Evolutionary conservation across 1,140 invertebrate species (phyloP).

Genomic region (Cotesia vestalis): DNA sequence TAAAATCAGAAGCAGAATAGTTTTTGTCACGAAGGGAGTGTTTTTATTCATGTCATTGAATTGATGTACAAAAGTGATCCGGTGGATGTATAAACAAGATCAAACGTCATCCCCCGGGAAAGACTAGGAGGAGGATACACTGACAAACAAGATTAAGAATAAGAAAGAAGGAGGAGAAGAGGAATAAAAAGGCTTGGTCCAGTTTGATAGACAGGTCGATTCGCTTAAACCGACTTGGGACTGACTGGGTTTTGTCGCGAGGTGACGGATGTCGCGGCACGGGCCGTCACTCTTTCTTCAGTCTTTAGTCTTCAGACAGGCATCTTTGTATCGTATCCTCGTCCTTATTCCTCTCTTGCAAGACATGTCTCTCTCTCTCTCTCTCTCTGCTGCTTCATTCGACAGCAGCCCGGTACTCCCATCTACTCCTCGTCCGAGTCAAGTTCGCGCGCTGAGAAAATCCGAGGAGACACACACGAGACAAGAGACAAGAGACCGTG

Average conservation of each 20-base stretch:
- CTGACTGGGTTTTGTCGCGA: slow-evolving; percentile 56
- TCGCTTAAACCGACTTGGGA: slow-evolving; percentile 42
- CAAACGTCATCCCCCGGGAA: slow-evolving; percentile 6
- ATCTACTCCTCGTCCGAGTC: not conserved
- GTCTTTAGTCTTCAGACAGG: slow-evolving; percentile 13
- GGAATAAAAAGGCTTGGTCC: slow-evolving; percentile 29
- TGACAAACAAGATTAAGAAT: not conserved
- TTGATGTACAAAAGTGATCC: slow-evolving; percentile 17
- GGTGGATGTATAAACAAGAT: not conserved
- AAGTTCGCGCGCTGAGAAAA: not conserved
- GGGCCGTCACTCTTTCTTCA: slow-evolving; percentile 55
- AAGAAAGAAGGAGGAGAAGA: slow-evolving; percentile 11
- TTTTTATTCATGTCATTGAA: slow-evolving; percentile 12
- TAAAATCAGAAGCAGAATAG: not conserved
- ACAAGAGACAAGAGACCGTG: not conserved
- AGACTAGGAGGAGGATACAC: not conserved
- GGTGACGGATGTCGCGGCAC: slow-evolving; percentile 60
- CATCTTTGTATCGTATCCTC: slow-evolving; percentile 2
- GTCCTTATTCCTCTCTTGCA: no score
- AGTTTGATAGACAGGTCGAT: slow-evolving; percentile 51
- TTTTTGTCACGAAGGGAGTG: not conserved
- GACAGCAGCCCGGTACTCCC: no score
- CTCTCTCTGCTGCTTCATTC: no score
- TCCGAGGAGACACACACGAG: not conserved
- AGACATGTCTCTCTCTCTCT: no score